A percentile compares a stretch with the other conserved stretches of the same genome.
Conservation (phyloP, 2,797 vertebrate genomes). For the Distichodus sexfasciatus region DNA sequence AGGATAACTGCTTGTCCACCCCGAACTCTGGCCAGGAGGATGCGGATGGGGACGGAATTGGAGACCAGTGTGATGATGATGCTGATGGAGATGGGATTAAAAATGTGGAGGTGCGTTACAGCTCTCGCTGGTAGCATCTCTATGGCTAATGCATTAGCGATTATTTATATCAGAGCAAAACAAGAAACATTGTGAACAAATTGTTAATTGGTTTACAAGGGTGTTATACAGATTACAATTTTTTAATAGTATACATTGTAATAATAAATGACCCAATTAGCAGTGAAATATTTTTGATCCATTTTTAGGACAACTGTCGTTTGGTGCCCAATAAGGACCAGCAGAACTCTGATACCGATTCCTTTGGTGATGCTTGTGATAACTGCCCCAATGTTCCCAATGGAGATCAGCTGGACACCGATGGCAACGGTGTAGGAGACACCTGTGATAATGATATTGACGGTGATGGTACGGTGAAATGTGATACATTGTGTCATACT, state of each 20-base stretch:
- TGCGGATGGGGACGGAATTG: slow-evolving; percentile 85
- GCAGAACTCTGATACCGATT: slow-evolving; percentile 93
- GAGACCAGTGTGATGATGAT: slow-evolving; percentile 92
- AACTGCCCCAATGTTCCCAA: slow-evolving; percentile 89
- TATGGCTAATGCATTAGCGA: too few species aligned
- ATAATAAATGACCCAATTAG: too few species aligned
- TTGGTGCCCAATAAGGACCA: slow-evolving; percentile 92
- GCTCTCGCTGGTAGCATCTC: too few species aligned
- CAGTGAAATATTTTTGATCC: too few species aligned
- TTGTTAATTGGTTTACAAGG: too few species aligned
- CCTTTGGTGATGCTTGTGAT: slow-evolving; percentile 91
- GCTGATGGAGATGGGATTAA: slow-evolving; percentile 92
- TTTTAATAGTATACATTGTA: too few species aligned
- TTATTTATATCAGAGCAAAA: too few species aligned
- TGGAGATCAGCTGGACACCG: slow-evolving; percentile 85
- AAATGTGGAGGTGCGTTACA: slow-evolving; percentile 90
- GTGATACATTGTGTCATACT: too few species aligned
- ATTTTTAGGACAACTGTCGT: slow-evolving; percentile 87
- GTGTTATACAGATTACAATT: too few species aligned
- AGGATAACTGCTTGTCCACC: slow-evolving; percentile 89
- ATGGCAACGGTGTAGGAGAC: slow-evolving; percentile 88
- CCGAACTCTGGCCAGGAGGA: slow-evolving; percentile 96
- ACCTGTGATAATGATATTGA: slow-evolving; percentile 89
- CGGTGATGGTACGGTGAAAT: slow-evolving; percentile 78
- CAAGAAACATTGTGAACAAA: too few species aligned